Conservation (phyloP, 2,888 invertebrate species). For the Fragum sueziense region DNA sequence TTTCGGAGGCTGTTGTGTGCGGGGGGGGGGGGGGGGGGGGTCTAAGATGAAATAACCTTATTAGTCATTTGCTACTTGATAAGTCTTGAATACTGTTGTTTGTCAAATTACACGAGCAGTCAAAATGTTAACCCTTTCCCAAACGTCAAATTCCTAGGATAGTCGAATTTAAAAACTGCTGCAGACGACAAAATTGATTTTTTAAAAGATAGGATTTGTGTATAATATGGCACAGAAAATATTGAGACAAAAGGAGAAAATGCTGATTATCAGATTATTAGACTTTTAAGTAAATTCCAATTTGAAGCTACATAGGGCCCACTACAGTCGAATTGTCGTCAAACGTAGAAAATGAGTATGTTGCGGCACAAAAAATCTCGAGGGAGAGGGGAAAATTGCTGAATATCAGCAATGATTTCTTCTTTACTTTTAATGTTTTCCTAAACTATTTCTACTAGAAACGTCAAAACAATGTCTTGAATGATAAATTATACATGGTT, state of each 20-base stretch:
- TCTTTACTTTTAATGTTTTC: background rate
- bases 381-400: background rate
- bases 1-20: no score
- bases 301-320: background rate
- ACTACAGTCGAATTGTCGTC: background rate
- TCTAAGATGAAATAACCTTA: no score
- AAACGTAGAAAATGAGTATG: background rate
- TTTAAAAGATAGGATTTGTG: no score
- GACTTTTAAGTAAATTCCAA: background rate
- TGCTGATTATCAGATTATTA: background rate
- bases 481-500: no score
- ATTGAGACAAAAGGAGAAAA: slow-evolving; percentile 2
- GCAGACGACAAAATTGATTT: no score
- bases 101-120: background rate
- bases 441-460: background rate
- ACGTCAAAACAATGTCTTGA: no score
- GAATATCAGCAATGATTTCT: background rate
- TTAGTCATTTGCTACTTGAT: background rate
- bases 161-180: no score
- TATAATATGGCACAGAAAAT: no score
- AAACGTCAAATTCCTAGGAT: no score
- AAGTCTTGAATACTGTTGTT: background rate
- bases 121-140: background rate
- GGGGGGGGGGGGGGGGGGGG: no score
- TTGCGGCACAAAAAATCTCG: background rate